These are phyloP conservation scores for Falco punctatus DNA, from an alignment of 2,113 vertebrate genomes.

Conservation along the genomic window DNA sequence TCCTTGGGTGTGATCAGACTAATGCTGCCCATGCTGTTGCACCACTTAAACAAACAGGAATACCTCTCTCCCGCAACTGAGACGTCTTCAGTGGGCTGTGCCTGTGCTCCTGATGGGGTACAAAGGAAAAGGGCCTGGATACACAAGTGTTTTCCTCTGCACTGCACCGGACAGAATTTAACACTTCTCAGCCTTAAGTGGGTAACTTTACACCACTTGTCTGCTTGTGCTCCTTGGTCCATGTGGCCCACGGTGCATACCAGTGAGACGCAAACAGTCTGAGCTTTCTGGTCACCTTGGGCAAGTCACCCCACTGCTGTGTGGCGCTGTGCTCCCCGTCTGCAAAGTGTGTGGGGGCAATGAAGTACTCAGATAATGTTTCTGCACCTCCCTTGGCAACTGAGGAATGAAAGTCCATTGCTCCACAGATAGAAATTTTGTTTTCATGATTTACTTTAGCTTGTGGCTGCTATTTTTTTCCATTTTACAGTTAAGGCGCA, in stretches of 20 bases:
- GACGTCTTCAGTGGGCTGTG: not conserved
- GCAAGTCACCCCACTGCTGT: not conserved
- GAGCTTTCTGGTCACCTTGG: not conserved
- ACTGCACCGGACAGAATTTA: not conserved
- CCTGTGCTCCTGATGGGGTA: not conserved
- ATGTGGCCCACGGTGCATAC: accelerated
- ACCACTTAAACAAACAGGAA: not conserved
- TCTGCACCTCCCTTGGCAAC: not conserved
- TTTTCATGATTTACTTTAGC: not conserved
- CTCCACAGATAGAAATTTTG: not conserved
- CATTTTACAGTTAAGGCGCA: not conserved
- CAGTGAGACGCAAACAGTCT: not conserved
- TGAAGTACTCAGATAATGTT: not conserved
- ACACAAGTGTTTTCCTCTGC: not conserved
- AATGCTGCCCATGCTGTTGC: not conserved
- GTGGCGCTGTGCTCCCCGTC: too few relatives aligned
- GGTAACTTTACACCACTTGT: not conserved
- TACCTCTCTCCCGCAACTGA: not conserved
- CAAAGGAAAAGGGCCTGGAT: not conserved
- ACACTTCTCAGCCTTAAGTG: not conserved
- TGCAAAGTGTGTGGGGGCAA: not conserved
- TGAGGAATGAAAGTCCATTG: not conserved
- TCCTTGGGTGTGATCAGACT: not conserved
- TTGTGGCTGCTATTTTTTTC: not conserved
- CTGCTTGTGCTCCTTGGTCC: accelerated